phyloP scores from a whole-genome alignment of 1,140 invertebrate genomes.

The Berghia stephanieae region DNA sequence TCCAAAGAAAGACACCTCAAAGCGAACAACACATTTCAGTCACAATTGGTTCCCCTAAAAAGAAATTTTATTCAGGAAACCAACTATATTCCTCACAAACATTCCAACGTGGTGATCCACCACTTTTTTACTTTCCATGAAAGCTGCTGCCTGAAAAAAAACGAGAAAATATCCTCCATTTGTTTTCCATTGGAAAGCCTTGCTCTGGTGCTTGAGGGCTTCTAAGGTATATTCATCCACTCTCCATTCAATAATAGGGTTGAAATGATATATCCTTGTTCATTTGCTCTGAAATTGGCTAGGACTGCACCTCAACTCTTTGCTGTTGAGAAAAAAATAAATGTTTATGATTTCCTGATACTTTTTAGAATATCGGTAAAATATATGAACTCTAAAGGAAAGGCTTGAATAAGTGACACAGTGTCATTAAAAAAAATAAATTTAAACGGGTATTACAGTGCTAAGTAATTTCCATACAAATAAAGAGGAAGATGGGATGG shows the following conservation, averaged over 20 bases:
- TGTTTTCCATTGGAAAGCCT: not conserved
- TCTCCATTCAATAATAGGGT: not conserved
- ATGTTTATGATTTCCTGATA: not conserved
- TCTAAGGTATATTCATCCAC: not conserved
- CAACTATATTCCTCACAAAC: not conserved
- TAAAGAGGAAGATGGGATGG: too few species aligned
- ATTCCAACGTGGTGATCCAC: not conserved
- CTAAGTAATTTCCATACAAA: not conserved
- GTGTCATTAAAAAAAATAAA: not conserved
- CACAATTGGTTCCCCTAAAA: not conserved
- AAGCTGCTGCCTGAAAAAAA: conserved; percentile 16
- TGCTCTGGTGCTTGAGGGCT: not conserved
- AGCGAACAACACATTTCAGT: not conserved
- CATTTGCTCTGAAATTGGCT: not conserved
- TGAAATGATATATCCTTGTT: too few species aligned
- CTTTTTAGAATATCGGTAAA: not conserved
- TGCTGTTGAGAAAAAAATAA: conserved; percentile 22
- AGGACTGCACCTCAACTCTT: conserved; percentile 34
- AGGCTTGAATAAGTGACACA: not conserved
- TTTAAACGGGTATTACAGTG: not conserved
- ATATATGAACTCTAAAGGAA: not conserved
- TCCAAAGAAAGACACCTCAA: not conserved
- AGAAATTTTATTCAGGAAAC: not conserved
- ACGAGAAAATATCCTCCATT: not conserved
- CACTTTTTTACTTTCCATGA: not conserved